These are phyloP conservation scores for Amblyjoppa fuscipennis DNA, from an alignment of 2,888 invertebrate species.

Conservation along the genomic window DNA sequence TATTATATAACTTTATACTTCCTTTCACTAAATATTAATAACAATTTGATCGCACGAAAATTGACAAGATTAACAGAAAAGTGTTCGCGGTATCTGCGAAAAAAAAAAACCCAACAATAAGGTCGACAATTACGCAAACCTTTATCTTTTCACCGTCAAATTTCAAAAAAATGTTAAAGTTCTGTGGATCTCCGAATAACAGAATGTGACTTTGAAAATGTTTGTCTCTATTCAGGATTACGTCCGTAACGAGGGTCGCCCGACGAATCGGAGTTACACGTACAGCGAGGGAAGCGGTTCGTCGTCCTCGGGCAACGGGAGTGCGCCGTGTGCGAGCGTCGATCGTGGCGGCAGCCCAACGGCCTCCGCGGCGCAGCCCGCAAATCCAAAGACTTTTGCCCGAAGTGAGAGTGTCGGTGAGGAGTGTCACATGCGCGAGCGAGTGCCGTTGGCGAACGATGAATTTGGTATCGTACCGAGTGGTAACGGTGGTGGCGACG, in stretches of 20 bases:
- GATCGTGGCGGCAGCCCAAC: constrained; percentile 18
- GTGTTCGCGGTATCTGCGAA: no score
- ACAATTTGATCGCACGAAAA: no score
- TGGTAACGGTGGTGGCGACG: constrained; percentile 9
- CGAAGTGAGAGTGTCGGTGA: constrained; percentile 82
- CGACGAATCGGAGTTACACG: constrained; percentile 77
- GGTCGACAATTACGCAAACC: not conserved
- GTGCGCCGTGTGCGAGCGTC: constrained; percentile 44
- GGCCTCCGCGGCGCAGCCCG: constrained; percentile 35
- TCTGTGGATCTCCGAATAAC: no score
- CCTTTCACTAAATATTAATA: no score
- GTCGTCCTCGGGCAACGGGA: constrained; percentile 57
- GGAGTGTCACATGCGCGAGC: constrained; percentile 76
- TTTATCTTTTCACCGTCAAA: not conserved
- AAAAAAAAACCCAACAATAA: not conserved
- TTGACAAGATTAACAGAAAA: no score
- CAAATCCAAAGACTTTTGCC: constrained; percentile 71
- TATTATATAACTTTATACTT: no score
- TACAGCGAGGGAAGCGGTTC: constrained; percentile 78
- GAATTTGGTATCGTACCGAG: constrained; percentile 37
- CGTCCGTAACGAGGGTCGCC: constrained; percentile 71
- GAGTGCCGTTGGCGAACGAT: constrained; percentile 61
- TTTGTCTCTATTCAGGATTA: constrained; percentile 47
- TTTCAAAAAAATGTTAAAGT: not conserved
- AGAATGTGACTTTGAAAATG: not conserved